Evolutionary conservation across 2,888 invertebrate genomes (phyloP).

Genomic region (Margaritifera margaritifera): DNA sequence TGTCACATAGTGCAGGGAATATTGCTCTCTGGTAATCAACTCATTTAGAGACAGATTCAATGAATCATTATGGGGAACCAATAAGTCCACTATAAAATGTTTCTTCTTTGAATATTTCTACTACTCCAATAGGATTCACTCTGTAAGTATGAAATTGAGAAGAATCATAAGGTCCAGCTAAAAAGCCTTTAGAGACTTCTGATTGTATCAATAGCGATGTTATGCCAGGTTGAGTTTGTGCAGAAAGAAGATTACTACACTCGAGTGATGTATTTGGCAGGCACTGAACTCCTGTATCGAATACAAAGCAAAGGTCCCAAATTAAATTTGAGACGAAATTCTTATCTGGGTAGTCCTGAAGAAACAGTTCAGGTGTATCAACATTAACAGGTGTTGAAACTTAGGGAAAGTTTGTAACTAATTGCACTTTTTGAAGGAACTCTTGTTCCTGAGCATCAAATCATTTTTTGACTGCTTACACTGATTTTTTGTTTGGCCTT

Average conservation of each 20-base stretch:
- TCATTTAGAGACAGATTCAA: too few species aligned
- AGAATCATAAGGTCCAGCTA: slow-evolving; percentile 12
- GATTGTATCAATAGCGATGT: neutral
- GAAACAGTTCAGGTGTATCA: neutral
- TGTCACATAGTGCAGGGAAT: too few species aligned
- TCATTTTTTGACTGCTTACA: neutral
- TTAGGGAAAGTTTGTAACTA: neutral
- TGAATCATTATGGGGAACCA: too few species aligned
- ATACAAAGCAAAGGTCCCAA: slow-evolving; percentile 5
- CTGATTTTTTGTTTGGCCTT: neutral
- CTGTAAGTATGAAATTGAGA: slow-evolving; percentile 8
- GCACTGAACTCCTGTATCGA: slow-evolving; percentile 9
- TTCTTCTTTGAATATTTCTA: neutral
- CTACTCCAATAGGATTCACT: slow-evolving; percentile 15
- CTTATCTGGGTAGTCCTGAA: slow-evolving; percentile 4
- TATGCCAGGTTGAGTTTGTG: neutral
- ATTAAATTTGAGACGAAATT: slow-evolving; percentile 3
- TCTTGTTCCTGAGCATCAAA: too few species aligned
- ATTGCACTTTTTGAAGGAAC: neutral
- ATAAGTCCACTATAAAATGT: too few species aligned
- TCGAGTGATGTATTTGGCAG: neutral
- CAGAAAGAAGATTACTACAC: slow-evolving; percentile 6
- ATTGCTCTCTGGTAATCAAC: rapidly evolving
- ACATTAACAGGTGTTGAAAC: slow-evolving; percentile 4
- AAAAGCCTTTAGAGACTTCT: slow-evolving; percentile 11